Evolutionary conservation across 2,113 vertebrate species (phyloP).

Genomic region (Antechinus flavipes): DNA sequence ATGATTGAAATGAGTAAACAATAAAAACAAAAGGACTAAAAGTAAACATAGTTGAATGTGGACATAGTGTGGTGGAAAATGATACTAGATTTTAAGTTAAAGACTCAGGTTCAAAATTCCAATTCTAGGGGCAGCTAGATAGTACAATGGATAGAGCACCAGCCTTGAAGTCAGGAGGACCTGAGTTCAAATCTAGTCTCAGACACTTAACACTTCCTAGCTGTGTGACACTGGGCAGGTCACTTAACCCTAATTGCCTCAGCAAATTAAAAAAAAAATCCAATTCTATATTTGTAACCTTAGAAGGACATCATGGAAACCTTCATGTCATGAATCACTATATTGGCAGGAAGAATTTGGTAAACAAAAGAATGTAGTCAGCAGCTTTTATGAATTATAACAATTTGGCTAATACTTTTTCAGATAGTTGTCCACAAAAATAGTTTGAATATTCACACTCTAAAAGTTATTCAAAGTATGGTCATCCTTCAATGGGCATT

Average conservation of each 20-base stretch:
- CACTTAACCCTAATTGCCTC: too few species aligned
- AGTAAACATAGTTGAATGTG: not conserved
- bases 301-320: conserved; percentile 13
- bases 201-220: too few species aligned
- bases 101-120: not conserved
- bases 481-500: not conserved
- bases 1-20: not conserved
- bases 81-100: not conserved
- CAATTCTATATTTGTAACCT: not conserved
- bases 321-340: not conserved
- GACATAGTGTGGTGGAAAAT: not conserved
- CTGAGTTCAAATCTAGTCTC: too few species aligned
- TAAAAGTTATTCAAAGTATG: not conserved
- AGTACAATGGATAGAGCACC: too few species aligned
- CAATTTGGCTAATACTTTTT: conserved; percentile 7
- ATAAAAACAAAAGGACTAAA: not conserved
- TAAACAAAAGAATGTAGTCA: conserved; percentile 19
- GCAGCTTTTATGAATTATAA: conserved; percentile 33
- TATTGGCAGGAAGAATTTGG: conserved; percentile 45
- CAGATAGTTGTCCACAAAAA: not conserved
- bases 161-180: too few species aligned
- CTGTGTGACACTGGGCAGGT: too few species aligned
- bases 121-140: too few species aligned
- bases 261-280: too few species aligned
- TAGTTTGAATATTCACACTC: not conserved